These are phyloP conservation scores for Strix uralensis DNA, from an alignment of 2,113 vertebrate genomes.

Conservation along the genomic window DNA sequence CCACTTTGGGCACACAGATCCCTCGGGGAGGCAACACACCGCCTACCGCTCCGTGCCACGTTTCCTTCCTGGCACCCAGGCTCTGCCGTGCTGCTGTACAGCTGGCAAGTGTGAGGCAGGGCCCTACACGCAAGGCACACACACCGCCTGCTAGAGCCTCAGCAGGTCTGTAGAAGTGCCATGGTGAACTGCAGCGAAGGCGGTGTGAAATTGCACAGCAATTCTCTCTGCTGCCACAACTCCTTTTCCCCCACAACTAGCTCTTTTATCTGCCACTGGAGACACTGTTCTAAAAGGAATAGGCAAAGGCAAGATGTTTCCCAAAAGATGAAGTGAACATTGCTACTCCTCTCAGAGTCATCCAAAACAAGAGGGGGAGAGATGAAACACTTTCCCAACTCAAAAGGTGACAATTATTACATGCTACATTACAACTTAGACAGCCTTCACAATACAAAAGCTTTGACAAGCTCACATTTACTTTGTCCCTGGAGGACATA, in stretches of 20 bases:
- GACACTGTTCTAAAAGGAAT: not conserved
- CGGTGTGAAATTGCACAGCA: not conserved
- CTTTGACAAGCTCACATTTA: not conserved
- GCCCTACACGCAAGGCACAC: not conserved
- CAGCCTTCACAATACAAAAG: not conserved
- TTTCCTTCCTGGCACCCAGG: not conserved
- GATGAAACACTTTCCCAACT: not conserved
- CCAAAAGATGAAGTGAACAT: not conserved
- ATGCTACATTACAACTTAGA: not conserved
- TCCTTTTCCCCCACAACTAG: not conserved
- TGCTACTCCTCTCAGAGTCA: not conserved
- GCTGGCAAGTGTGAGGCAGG: not conserved
- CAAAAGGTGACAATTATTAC: not conserved
- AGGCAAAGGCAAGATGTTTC: not conserved
- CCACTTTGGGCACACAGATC: not conserved
- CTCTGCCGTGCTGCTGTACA: not conserved
- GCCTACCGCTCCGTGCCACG: fast-evolving
- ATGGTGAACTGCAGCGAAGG: not conserved
- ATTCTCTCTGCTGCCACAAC: not conserved
- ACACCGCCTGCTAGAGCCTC: not conserved
- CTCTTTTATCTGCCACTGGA: not conserved
- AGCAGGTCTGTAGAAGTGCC: not conserved
- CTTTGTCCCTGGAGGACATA: not conserved
- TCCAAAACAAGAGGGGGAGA: not conserved
- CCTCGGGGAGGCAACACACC: fast-evolving